phyloP scores from a whole-genome alignment of 2,888 invertebrate species.

The Rhagophthalmus giganteus region DNA sequence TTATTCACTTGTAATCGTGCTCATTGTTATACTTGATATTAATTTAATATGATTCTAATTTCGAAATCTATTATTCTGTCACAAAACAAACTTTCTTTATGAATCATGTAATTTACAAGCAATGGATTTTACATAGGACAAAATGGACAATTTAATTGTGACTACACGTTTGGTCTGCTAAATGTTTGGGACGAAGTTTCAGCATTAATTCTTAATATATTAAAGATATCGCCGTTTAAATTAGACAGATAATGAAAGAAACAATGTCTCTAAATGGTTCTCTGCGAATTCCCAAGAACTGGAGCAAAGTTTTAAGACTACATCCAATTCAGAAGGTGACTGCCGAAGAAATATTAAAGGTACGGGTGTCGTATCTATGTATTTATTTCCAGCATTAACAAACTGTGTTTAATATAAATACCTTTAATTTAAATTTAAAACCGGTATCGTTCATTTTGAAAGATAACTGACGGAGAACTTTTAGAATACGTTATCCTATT shows the following conservation, averaged over 20 bases:
- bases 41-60: too few species aligned
- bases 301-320: conserved; percentile 55
- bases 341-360: conserved; percentile 54
- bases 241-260: conserved; percentile 24
- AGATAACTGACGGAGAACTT: too few species aligned
- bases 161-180: too few species aligned
- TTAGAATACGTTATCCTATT: too few species aligned
- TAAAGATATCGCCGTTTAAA: not conserved
- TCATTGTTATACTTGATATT: too few species aligned
- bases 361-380: conserved; percentile 39
- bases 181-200: not conserved
- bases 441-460: too few species aligned
- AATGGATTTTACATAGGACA: not conserved
- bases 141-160: not conserved
- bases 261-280: conserved; percentile 48
- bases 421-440: too few species aligned
- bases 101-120: not conserved
- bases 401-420: too few species aligned
- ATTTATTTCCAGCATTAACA: too few species aligned
- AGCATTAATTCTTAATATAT: not conserved
- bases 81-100: not conserved
- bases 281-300: conserved; percentile 53
- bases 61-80: too few species aligned
- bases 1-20: too few species aligned
- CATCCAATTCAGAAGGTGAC: conserved; percentile 50